Percentiles rank a stretch among this genome's conserved stretches.
Evolutionary conservation across 2,113 vertebrate genomes (phyloP).

Genomic region (Salminus brasiliensis): DNA sequence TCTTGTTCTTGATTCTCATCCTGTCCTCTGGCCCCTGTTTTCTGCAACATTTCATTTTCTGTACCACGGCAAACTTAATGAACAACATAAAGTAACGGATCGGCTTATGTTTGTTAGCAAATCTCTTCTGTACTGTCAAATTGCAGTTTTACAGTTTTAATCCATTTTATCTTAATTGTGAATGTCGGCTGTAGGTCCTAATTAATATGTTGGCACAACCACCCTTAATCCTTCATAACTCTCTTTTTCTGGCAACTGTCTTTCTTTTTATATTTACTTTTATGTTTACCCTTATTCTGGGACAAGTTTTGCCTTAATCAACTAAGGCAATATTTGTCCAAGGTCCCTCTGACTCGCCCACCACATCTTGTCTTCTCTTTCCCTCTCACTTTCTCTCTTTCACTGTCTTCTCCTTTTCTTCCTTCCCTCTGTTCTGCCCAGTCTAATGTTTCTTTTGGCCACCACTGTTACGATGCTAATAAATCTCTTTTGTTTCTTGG

Average conservation of each 20-base stretch:
- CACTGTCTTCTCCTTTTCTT: conserved; percentile 34
- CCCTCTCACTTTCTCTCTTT: conserved; percentile 41
- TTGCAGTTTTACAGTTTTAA: not conserved
- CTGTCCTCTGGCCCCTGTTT: conserved; percentile 13
- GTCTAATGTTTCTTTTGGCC: conserved; percentile 54
- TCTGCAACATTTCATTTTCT: conserved; percentile 30
- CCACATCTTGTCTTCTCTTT: conserved; percentile 35
- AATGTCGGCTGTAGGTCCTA: not conserved
- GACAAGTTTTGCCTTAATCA: conserved; percentile 57
- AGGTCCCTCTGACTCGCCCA: conserved; percentile 38
- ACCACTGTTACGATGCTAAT: conserved; percentile 47
- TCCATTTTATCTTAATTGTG: not conserved
- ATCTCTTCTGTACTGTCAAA: not conserved
- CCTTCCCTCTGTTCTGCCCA: conserved; percentile 24
- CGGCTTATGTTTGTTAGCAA: not conserved
- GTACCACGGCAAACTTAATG: conserved; percentile 2
- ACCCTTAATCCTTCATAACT: conserved; percentile 25
- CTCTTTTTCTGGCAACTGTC: conserved; percentile 60
- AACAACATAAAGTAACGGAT: conserved; percentile 30
- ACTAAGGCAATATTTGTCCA: conserved; percentile 55
- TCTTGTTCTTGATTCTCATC: conserved; percentile 2
- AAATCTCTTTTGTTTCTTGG: conserved; percentile 52
- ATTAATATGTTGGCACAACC: conserved; percentile 7
- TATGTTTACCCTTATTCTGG: conserved; percentile 34
- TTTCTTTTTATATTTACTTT: conserved; percentile 18